Conservation (phyloP, 2,888 invertebrate genomes). For the Philhelius pedissequus region DNA sequence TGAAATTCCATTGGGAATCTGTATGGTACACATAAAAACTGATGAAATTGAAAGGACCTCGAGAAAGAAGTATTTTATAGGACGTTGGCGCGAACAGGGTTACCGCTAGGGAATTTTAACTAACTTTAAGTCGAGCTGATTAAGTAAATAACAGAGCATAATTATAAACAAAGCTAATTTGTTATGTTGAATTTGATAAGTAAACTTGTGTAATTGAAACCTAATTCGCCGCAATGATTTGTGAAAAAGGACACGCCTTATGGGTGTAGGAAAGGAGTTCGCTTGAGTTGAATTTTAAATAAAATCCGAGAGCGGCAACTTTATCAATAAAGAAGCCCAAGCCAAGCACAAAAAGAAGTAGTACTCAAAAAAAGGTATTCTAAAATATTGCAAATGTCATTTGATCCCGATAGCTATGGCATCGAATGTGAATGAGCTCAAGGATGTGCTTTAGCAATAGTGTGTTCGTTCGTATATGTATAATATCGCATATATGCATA, state of each 20-base stretch:
- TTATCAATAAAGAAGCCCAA: neutral
- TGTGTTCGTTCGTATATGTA: neutral
- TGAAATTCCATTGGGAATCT: conserved; percentile 57
- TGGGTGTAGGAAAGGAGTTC: no score
- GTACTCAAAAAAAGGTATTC: conserved; percentile 24
- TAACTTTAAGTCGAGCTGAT: neutral
- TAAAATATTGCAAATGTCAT: conserved; percentile 68
- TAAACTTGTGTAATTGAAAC: no score
- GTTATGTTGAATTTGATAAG: no score
- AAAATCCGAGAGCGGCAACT: neutral
- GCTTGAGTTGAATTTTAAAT: no score
- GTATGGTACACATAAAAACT: conserved; percentile 16
- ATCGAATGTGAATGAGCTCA: conserved; percentile 62
- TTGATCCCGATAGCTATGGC: conserved; percentile 54
- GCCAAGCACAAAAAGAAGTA: neutral
- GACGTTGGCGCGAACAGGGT: neutral
- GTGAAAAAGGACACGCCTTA: no score
- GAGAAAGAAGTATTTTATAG: neutral
- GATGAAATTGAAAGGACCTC: conserved; percentile 51
- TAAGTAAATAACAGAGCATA: no score
- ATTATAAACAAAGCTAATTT: no score
- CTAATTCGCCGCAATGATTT: no score
- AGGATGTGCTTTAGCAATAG: conserved; percentile 19
- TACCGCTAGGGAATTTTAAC: neutral
- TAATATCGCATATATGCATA: neutral